Conservation (phyloP, 1,140 invertebrate species). For the Rhagoletis zephyria region DNA sequence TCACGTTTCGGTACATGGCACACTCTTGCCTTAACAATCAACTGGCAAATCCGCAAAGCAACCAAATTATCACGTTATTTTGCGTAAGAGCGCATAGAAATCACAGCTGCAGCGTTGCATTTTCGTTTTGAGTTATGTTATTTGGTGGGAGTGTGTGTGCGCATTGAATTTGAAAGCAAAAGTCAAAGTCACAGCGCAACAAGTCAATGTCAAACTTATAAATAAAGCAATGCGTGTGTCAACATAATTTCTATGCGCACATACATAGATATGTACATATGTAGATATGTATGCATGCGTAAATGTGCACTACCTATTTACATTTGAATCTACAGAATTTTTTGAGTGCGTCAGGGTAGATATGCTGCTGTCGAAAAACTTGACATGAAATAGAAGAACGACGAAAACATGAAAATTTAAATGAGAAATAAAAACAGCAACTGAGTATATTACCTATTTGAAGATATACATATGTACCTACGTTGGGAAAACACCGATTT, state of each 20-base stretch:
- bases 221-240: conserved; percentile 8
- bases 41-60: neutral
- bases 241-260: conserved; percentile 51
- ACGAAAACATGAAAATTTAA: neutral
- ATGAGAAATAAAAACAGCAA: neutral
- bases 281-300: neutral
- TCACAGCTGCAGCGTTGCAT: conserved; percentile 23
- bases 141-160: neutral
- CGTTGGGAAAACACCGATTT: neutral
- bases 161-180: conserved; percentile 50
- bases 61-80: conserved; percentile 24
- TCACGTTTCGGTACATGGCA: neutral
- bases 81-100: conserved; percentile 14
- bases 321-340: neutral
- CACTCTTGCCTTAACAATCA: neutral
- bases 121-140: neutral
- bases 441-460: neutral
- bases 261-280: neutral
- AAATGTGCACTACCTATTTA: conserved; percentile 13
- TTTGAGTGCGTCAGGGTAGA: neutral
- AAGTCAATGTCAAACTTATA: conserved; percentile 53
- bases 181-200: conserved; percentile 51
- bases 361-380: neutral
- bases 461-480: neutral
- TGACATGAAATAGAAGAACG: neutral